Base-by-base conservation (phyloP, 2,113 vertebrate genomes). In the Rhinogobius similis region DNA sequence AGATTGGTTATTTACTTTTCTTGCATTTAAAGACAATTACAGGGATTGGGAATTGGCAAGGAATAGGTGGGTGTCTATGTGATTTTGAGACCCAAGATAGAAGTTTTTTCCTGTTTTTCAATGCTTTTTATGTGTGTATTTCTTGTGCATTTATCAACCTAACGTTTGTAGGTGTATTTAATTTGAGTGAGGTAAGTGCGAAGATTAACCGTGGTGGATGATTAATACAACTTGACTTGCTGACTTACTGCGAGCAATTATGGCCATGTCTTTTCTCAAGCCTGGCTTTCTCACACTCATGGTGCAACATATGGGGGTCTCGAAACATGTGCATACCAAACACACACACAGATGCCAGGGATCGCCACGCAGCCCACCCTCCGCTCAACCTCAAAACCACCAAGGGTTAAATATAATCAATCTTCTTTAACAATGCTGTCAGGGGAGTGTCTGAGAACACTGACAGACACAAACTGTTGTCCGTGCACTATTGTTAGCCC, bases 371-470 rank as follows among this genome's bases (percentile, higher is more conserved):
- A 86, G 83, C 89, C 87, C 85, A 87, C 87, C 79, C 85, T 86
- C 86, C 67, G 48, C 74, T 87, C 85, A 90, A 87, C 91, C 91
- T 87, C 83, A 81, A 88, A 90, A 91, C 91, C 90, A 88, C 92
- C 80, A 86, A 86, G 89, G 90, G 92, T 91, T 92, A 92, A 92
- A 88, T 86, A 87, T 90, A 89, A 93, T 93, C 87, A 89, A 92
- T 92, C 91, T 92, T 92, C 86, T 87, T 88, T 90, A 92, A 90
- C 88, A 86, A 82, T 84, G 84, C 88, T 92, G 92, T 93, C 92
- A 91, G 73, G 77, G 62, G 62, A 81, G 68, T 79, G 89, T 85
- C 86, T 85, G 81, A 80, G 75, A 83, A 71, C 27, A 46, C 86
- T 87, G 82, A 86, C 70, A 86, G 84, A 84, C 78, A 82, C 75